Evolutionary conservation across 1,140 invertebrate species (phyloP), one percentile per base, ranked within the genome.

Genomic region (Lordiphosa collinella): DNA sequence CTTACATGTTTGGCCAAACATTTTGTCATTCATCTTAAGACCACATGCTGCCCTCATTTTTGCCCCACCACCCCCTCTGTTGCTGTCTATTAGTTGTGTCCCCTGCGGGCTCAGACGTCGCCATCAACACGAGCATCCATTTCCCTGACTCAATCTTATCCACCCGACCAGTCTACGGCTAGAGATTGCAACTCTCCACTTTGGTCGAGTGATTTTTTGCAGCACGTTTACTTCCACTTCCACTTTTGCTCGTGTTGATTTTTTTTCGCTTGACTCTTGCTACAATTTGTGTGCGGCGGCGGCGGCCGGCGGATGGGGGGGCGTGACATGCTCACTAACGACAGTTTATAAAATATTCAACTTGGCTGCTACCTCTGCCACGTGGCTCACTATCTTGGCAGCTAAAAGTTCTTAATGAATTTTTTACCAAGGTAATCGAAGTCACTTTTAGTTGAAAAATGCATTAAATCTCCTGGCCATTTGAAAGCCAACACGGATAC

Each of bases 321-420:
- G 48, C 29, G 40, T 51, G 46, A 18, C 25, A 44, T 44, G 57
- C 51, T 48, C 49, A 72, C 76, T 82, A 82, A 82, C 78, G 78
- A 84, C 78, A 84, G 71, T 72, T 76, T 84, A 82, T 82, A 82
- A 82, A 82, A 84, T 84, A 82, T 82, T 82, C 78, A 82, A 38
- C 48, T 43, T 52, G 71, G 34, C 66, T 74, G 75, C 52, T 36
- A 52, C n/a, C 43, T 57, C 43, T 32, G 25, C 38, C 34, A 7
- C 25, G 14, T 43, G 13, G 10, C 34, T 14, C 31, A 43, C 64
- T 68, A 57, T 43, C 64, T 69, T 68, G 64, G 64, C 43, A 68
- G 78, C 76, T 82, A 82, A 82, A 82, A 84, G 76, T 82, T 82
- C 76, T 82, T 84, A 82, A 82, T 82, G 76, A 82, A 82, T 82